Base-by-base conservation (phyloP, 2,888 invertebrate species). In the Ypsolopha scabrella region DNA sequence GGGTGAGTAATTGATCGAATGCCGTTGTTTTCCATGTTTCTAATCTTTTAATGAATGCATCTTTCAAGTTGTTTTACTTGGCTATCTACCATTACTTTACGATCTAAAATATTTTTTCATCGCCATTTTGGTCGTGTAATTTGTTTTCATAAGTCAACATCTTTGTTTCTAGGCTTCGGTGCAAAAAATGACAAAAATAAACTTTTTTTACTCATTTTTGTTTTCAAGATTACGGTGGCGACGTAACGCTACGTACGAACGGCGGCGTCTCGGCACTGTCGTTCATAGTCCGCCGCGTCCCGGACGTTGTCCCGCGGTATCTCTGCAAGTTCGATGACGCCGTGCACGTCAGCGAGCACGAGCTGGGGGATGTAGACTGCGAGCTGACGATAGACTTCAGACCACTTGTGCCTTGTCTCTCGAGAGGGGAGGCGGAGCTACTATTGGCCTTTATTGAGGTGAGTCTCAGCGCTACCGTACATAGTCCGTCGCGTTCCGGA, bases 341-440 rank as follows among this genome's bases (percentile, higher is more conserved):
- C 0, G 92, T 95, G 10, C 91, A 91, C 58, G 88, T 94, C 7
- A 93, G 93, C 62, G 95, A 95, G 63, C 94, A 95, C 62, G 95
- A 95, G 68, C 86, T 95, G 33, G 94, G 94, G 0, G 95, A 95
- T 61, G 93, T 94, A 0, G 95, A 95, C 66, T 95, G 95, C 62
- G 94, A 95, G 70, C 87, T 95, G 2, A 92, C 86, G 57, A 63
- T 87, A 59, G 69, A 88, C 73, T 87, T 91, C 71, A 70, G 87
- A 65, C 74, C 91, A 51, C 71, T 92, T 58, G 88, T 93, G 57
- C 90, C 92, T 50, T 75, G 88, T 57, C 62, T 90, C 44, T 80
- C 88, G 6, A 82, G 90, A 51, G 91, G 92, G 6, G 93, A 94
- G 72, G 90, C 92, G 0, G 92, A 91, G 60, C 77, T 93, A 33